A percentile compares a stretch with the other conserved stretches of the same genome.
Conservation (phyloP, 1,140 invertebrate genomes). For the Panagrolaimus sp. region DNA sequence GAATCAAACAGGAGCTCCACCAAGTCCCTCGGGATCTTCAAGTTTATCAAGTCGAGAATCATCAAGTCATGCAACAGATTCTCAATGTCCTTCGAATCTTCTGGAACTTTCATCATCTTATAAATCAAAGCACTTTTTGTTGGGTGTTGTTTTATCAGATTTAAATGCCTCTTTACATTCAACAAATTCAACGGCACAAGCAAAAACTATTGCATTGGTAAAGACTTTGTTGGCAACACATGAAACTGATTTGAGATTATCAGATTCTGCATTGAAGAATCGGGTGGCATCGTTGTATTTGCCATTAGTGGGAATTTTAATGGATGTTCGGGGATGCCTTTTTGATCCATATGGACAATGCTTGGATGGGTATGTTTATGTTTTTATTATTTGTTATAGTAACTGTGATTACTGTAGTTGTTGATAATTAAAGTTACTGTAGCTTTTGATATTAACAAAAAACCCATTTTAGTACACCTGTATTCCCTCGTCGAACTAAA, state of each 20-base stretch:
- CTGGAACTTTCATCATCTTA: conserved; percentile 56
- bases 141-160: conserved; percentile 73
- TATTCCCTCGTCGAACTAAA: background rate
- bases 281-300: conserved; percentile 81
- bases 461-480: conserved; percentile 32
- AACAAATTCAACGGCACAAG: conserved; percentile 30
- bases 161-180: conserved; percentile 74
- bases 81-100: conserved; percentile 56
- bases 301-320: conserved; percentile 77
- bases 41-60: too few species aligned
- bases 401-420: too few species aligned
- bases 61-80: conserved; percentile 17
- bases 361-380: conserved; percentile 29
- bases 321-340: conserved; percentile 77
- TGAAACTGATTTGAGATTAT: conserved; percentile 80
- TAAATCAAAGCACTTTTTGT: conserved; percentile 80
- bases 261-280: conserved; percentile 28
- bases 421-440: too few species aligned
- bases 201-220: conserved; percentile 32
- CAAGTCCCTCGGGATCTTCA: conserved; percentile 35
- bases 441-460: conserved; percentile 49
- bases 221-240: conserved; percentile 63
- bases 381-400: too few species aligned
- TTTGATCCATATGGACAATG: conserved; percentile 64
- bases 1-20: conserved; percentile 19